These are phyloP conservation scores for Sinotaia quadrata DNA, from an alignment of 2,888 invertebrate genomes.

Conservation along the genomic window DNA sequence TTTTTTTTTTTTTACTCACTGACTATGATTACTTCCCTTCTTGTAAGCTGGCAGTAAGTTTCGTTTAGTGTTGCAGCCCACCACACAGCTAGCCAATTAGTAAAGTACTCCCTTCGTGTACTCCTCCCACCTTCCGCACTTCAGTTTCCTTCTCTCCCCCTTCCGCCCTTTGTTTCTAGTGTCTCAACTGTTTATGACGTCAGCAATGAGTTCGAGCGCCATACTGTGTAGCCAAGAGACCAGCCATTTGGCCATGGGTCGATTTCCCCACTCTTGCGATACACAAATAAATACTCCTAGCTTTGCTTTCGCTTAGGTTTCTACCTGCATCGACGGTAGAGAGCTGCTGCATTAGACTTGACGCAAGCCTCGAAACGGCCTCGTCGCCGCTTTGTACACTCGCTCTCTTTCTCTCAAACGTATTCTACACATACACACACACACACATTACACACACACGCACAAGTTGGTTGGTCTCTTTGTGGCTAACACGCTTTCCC, in stretches of 20 bases:
- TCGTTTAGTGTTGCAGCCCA: too few relatives aligned
- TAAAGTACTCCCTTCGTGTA: too few relatives aligned
- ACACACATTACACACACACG: not conserved
- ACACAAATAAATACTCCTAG: not conserved
- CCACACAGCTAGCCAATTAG: too few relatives aligned
- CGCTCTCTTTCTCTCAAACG: not conserved
- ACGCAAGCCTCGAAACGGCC: constrained; percentile 6
- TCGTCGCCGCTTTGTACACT: not conserved
- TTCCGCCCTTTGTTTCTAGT: not conserved
- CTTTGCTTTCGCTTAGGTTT: not conserved
- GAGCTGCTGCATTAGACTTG: not conserved
- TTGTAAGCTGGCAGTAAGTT: too few relatives aligned
- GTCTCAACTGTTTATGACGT: not conserved
- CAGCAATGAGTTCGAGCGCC: not conserved
- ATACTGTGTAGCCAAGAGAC: not conserved
- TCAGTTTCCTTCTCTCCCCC: not conserved
- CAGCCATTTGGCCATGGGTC: not conserved
- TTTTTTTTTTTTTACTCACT: too few relatives aligned
- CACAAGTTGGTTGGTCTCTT: not conserved
- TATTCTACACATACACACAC: not conserved
- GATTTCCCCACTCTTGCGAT: not conserved
- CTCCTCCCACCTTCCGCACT: not conserved
- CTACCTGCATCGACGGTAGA: not conserved
- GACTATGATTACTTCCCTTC: too few relatives aligned
- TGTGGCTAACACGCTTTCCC: not conserved